Base-by-base conservation (phyloP, 1,140 invertebrate species). In the Brachionus rotundiformis region DNA sequence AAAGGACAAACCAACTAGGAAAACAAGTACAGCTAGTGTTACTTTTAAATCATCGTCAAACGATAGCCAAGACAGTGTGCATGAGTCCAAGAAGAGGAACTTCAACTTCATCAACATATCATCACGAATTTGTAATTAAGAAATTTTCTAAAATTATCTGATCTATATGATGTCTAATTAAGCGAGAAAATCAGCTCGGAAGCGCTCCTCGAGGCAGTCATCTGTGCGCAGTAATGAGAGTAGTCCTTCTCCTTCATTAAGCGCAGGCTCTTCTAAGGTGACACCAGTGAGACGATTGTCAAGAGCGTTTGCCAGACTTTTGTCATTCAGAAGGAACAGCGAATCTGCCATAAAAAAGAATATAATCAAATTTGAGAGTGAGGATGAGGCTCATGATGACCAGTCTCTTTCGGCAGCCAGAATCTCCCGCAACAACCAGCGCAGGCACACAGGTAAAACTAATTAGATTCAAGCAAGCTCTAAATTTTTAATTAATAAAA, bases 31-130 rank as follows among this genome's bases (percentile, higher is more conserved):
- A 39, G 54, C 79, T 1, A 81, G 79, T 49, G 79, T 81, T 31
- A 81, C 79, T 41, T 81, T 81, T 11, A 81, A 81, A 65, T 81
- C 79, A 11, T 81, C 79, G 10, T 81, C 79, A 25, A 63, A 63
- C 8, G 79, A 81, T 5, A 80, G 77, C 31, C 27, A 63, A 47
- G 79, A 81, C 25, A 81, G 79, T 47, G 8, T 65, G 11, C 6
- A 47, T 44, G 36, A 73, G 19, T 44, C 16, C 7, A 73, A 73
- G 44, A 44, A 68, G 19, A 68, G 16, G 23, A 68, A 8, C 8
- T 68, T 68, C 16, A 68, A 36, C 29, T 68, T 68, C 31, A n/a
- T n/a, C n/a, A n/a, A n/a, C n/a, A 68, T 68, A 68, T 33, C 31
- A 31, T 33, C 36, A 6, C 19, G 73, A 73, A 44, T 44, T 11